Percentiles rank a stretch among this genome's conserved stretches.
Conservation (phyloP, 1,140 invertebrate genomes). For the Zaprionus ornatus region DNA sequence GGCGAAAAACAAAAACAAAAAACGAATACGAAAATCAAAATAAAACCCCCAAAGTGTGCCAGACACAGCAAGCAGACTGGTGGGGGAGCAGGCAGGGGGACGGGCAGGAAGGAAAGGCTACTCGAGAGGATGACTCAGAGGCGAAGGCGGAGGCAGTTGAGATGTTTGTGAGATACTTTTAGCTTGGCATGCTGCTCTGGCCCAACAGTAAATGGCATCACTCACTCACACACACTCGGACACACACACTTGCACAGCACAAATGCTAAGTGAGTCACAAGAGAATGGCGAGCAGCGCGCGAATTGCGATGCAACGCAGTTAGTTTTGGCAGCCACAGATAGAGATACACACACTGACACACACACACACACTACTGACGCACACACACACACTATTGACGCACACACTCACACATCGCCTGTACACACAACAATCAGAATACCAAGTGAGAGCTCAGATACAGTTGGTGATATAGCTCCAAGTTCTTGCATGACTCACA, state of each 20-base stretch:
- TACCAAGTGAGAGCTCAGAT: conserved; percentile 1
- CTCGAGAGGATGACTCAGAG: conserved; percentile 35
- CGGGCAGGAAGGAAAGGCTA: background rate
- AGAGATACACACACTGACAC: conserved; percentile 6
- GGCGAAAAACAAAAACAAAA: background rate
- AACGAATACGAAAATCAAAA: background rate
- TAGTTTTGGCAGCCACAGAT: conserved; percentile 42
- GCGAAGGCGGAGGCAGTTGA: background rate
- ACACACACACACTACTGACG: conserved; percentile 4
- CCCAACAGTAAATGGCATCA: conserved; percentile 16
- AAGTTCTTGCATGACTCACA: conserved; percentile 31
- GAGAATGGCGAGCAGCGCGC: conserved; percentile 3
- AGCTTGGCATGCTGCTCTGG: conserved; percentile 30
- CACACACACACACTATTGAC: background rate
- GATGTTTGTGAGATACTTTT: conserved; percentile 38
- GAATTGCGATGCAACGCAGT: conserved; percentile 39
- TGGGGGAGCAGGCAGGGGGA: background rate
- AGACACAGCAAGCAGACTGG: background rate
- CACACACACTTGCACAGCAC: background rate
- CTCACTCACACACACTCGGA: background rate
- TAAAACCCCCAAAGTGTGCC: background rate
- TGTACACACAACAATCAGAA: background rate
- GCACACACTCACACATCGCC: background rate
- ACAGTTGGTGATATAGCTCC: conserved; percentile 18
- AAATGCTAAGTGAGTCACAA: conserved; percentile 38